phyloP scores from a whole-genome alignment of 2,888 invertebrate genomes.

The Spilarctia lutea region DNA sequence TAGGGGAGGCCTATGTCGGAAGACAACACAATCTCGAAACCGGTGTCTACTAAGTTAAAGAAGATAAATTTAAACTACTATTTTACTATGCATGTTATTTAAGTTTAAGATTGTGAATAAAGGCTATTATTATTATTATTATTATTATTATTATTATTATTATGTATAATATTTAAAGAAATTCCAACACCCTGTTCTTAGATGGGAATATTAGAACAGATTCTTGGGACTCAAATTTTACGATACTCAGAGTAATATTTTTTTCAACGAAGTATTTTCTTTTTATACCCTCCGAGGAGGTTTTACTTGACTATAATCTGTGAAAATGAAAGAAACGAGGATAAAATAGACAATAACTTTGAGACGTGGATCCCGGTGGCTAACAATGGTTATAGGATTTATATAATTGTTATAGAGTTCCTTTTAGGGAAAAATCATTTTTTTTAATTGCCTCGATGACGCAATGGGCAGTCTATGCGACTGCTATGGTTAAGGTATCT shows the following conservation, averaged over 20 bases:
- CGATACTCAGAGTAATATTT: slow-evolving; percentile 24
- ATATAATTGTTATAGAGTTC: too few relatives aligned
- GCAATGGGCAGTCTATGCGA: too few relatives aligned
- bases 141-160: too few relatives aligned
- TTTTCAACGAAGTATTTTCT: slow-evolving; percentile 30
- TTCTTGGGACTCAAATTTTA: slow-evolving; percentile 26
- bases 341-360: slow-evolving; percentile 41
- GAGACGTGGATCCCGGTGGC: slow-evolving; percentile 25
- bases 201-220: slow-evolving; percentile 4
- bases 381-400: slow-evolving; percentile 30
- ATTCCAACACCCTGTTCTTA: background rate
- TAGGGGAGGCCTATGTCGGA: too few relatives aligned
- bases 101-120: too few relatives aligned
- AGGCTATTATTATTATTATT: too few relatives aligned
- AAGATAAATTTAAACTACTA: too few relatives aligned
- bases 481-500: too few relatives aligned
- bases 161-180: background rate
- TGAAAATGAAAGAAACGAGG: slow-evolving; percentile 23
- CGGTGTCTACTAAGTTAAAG: too few relatives aligned
- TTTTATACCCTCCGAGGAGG: slow-evolving; percentile 30
- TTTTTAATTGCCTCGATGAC: too few relatives aligned
- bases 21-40: too few relatives aligned
- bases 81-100: too few relatives aligned
- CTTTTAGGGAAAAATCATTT: background rate
- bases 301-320: slow-evolving; percentile 45